phyloP scores from a whole-genome alignment of 2,797 vertebrate genomes.

The Acanthurus tractus region DNA sequence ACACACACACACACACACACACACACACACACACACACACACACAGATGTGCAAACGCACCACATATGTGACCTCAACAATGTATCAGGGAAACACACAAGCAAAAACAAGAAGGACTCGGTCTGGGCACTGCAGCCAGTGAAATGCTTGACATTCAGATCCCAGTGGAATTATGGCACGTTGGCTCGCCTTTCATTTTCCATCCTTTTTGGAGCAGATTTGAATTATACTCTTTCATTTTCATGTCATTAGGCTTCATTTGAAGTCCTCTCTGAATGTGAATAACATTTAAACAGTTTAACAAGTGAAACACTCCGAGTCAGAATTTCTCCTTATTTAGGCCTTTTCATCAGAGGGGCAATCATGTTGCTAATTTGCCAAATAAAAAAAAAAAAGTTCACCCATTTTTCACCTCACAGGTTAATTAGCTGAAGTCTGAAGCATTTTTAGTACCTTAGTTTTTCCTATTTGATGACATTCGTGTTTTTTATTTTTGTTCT shows the following conservation, averaged over 20 bases:
- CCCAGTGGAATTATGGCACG: constrained; percentile 42
- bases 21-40: constrained; percentile 5
- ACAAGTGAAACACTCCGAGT: constrained; percentile 16
- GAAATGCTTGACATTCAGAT: constrained; percentile 63
- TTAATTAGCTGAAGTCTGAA: background rate
- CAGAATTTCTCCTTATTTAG: constrained; percentile 16
- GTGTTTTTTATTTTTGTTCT: constrained; percentile 43
- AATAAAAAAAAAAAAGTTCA: constrained; percentile 11
- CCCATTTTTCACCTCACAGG: background rate
- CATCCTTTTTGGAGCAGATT: constrained; percentile 40
- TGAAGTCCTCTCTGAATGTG: constrained; percentile 17
- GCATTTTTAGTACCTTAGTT: background rate
- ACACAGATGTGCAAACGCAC: background rate
- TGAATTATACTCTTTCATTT: constrained; percentile 28
- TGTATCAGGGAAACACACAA: constrained; percentile 41
- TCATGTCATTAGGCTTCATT: constrained; percentile 29
- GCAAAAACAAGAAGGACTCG: constrained; percentile 23
- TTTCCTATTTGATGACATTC: constrained; percentile 28
- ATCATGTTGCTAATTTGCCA: constrained; percentile 33
- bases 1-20: constrained; percentile 15
- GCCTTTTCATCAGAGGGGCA: constrained; percentile 22
- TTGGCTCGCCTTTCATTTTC: constrained; percentile 27
- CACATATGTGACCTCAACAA: constrained; percentile 14
- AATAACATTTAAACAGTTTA: constrained; percentile 29
- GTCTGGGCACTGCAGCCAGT: constrained; percentile 30